Evolutionary conservation across 2,888 invertebrate species (phyloP).

Genomic region (Bombylius major): DNA sequence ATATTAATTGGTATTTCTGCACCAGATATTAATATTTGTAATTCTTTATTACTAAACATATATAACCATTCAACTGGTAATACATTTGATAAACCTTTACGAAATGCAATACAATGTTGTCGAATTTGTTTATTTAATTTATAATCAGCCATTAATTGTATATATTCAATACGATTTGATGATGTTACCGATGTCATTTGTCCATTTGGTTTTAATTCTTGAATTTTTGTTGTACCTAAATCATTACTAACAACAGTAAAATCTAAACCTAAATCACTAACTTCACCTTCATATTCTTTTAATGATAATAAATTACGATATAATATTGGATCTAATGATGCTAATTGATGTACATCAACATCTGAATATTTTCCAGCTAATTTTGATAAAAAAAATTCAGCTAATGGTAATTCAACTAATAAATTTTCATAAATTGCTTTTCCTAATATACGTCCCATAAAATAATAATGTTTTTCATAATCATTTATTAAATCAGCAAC

Average conservation of each 20-base stretch:
- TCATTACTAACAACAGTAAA: conserved; percentile 86
- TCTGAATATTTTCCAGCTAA: conserved; percentile 60
- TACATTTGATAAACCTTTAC: conserved; percentile 80
- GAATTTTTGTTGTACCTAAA: conserved; percentile 76
- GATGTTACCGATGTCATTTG: conserved; percentile 81
- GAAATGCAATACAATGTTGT: conserved; percentile 76
- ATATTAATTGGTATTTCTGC: conserved; percentile 89
- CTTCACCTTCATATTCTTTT: conserved; percentile 73
- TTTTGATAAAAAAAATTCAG: conserved; percentile 89
- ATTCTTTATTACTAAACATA: conserved; percentile 86
- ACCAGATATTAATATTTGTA: conserved; percentile 94
- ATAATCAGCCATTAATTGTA: conserved; percentile 91
- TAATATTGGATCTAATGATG: conserved; percentile 75
- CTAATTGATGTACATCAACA: conserved; percentile 80
- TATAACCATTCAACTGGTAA: conserved; percentile 86
- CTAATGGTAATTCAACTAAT: conserved; percentile 85
- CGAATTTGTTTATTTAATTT: conserved; percentile 85
- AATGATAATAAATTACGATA: conserved; percentile 83
- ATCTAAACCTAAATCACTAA: conserved; percentile 78
- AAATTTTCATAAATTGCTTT: conserved; percentile 94
- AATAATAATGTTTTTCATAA: conserved; percentile 82
- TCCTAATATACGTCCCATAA: conserved; percentile 86
- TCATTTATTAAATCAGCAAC: conserved; percentile 76
- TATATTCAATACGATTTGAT: conserved; percentile 89
- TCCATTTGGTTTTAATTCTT: conserved; percentile 86